A percentile compares a stretch with the other conserved stretches of the same genome.
Conservation (phyloP, 1,140 invertebrate genomes). For the Helicoverpa armigera region DNA sequence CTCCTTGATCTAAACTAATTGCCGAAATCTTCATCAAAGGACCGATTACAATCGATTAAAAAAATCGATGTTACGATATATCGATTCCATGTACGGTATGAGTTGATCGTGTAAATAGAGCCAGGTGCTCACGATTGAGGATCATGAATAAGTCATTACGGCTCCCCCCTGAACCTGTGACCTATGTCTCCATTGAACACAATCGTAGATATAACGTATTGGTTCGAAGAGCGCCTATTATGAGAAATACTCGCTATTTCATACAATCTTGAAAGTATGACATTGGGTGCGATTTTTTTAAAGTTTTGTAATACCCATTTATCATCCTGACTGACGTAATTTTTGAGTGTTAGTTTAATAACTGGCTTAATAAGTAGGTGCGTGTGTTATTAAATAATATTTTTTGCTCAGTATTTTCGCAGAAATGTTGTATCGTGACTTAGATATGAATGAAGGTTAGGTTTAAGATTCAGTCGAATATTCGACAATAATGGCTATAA, state of each 20-base stretch:
- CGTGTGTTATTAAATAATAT: constrained; percentile 12
- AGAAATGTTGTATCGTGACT: not conserved
- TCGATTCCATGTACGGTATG: constrained; percentile 29
- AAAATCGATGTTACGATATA: constrained; percentile 43
- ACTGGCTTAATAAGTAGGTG: constrained; percentile 31
- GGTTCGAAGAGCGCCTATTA: constrained; percentile 37
- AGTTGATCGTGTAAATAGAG: constrained; percentile 37
- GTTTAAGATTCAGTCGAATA: not conserved
- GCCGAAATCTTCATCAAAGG: constrained; percentile 44
- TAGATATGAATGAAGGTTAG: not conserved
- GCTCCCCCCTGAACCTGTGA: constrained; percentile 60
- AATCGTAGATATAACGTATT: constrained; percentile 50
- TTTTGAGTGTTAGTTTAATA: constrained; percentile 33
- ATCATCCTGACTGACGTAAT: constrained; percentile 19
- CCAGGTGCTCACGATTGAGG: constrained; percentile 37
- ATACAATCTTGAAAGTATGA: constrained; percentile 43
- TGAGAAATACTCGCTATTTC: constrained; percentile 35
- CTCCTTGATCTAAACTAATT: constrained; percentile 44
- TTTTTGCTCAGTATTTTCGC: constrained; percentile 3
- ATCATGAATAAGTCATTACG: constrained; percentile 74
- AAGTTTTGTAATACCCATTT: constrained; percentile 5
- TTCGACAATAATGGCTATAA: not conserved
- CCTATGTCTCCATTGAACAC: constrained; percentile 58
- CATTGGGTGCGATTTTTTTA: constrained; percentile 30
- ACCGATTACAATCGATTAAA: constrained; percentile 37